These are phyloP conservation scores for Colius striatus DNA, from an alignment of 2,113 vertebrate genomes.

Conservation along the genomic window DNA sequence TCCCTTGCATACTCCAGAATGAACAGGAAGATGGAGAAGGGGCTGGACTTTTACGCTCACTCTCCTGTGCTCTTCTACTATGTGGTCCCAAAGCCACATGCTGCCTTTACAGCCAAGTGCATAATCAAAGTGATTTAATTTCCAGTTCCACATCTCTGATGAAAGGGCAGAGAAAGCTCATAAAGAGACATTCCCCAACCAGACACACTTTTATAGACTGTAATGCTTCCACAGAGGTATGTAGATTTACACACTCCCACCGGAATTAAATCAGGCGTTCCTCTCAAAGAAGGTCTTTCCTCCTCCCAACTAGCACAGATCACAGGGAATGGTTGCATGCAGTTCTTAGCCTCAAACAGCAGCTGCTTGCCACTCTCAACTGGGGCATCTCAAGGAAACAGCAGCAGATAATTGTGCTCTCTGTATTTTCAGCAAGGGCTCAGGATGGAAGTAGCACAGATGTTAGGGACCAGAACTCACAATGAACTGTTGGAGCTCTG, in stretches of 20 bases:
- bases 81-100: not conserved
- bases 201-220: not conserved
- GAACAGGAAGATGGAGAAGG: not conserved
- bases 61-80: not conserved
- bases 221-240: not conserved
- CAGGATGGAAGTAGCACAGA: not conserved
- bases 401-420: not conserved
- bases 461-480: not conserved
- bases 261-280: not conserved
- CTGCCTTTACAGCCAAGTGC: not conserved
- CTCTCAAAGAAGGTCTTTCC: not conserved
- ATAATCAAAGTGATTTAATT: not conserved
- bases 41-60: not conserved
- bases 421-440: not conserved
- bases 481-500: not conserved
- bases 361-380: not conserved
- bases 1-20: not conserved
- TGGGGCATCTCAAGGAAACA: not conserved
- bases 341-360: not conserved
- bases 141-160: not conserved
- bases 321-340: rapidly evolving
- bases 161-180: not conserved
- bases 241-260: not conserved
- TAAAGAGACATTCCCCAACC: rapidly evolving
- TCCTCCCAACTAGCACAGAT: not conserved